Percentiles rank a stretch among this genome's conserved stretches.
Conservation (phyloP, 2,888 invertebrate genomes). For the Chalcis sispes region DNA sequence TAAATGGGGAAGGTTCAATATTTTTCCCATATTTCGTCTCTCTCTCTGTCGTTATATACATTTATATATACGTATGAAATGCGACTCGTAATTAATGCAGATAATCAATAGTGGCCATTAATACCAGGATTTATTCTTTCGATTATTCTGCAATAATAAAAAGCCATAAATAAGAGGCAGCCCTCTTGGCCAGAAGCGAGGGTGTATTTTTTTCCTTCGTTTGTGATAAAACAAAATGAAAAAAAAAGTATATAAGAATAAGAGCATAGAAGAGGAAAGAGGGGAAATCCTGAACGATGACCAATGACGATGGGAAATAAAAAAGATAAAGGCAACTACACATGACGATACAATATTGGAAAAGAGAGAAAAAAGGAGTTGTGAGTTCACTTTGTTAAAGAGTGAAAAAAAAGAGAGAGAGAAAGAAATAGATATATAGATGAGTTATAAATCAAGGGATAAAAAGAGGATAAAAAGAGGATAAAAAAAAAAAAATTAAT, state of each 20-base stretch:
- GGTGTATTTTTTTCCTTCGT: slow-evolving; percentile 4
- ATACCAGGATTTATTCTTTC: slow-evolving; percentile 34
- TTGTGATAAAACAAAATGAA: slow-evolving; percentile 23
- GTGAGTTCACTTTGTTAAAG: slow-evolving; percentile 26
- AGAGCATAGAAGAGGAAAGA: too few relatives aligned
- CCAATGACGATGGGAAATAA: slow-evolving; percentile 51
- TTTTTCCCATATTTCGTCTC: background rate
- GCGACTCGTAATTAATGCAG: background rate
- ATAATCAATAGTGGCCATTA: slow-evolving; percentile 27
- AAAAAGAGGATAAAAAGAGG: too few relatives aligned
- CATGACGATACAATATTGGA: slow-evolving; percentile 42
- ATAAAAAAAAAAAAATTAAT: slow-evolving; percentile 49
- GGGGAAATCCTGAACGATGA: slow-evolving; percentile 49
- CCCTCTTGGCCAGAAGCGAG: background rate
- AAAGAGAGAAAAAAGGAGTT: slow-evolving; percentile 4
- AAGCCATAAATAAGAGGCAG: slow-evolving; percentile 35
- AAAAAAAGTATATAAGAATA: too few relatives aligned
- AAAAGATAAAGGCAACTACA: slow-evolving; percentile 50
- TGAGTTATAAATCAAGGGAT: slow-evolving; percentile 46
- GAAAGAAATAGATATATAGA: slow-evolving; percentile 41
- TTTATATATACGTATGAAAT: background rate
- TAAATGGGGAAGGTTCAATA: too few relatives aligned
- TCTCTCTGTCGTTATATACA: background rate
- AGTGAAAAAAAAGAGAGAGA: slow-evolving; percentile 30
- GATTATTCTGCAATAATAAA: slow-evolving; percentile 52